Evolutionary conservation across 2,888 invertebrate genomes (phyloP).

Genomic region (Chirona hameri): DNA sequence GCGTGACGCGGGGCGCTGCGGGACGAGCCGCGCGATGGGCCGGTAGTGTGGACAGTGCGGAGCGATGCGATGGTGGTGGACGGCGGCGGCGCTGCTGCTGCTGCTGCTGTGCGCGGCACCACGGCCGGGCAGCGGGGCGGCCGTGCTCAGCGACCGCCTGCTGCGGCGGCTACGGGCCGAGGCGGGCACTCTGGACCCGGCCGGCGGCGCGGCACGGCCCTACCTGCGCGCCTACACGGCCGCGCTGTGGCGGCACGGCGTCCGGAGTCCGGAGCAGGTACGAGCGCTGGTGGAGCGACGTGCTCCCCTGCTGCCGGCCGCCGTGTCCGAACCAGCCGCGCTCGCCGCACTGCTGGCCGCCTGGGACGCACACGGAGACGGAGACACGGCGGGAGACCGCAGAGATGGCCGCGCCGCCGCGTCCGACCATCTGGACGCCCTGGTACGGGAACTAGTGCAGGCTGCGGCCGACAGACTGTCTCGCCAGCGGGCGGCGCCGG

Average conservation of each 20-base stretch:
- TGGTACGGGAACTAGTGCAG: not conserved
- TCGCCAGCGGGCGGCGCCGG: not conserved
- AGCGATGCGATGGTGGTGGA: not conserved
- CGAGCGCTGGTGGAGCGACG: not conserved
- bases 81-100: not conserved
- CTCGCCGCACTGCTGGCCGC: constrained; percentile 7
- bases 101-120: not conserved
- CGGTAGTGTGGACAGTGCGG: not conserved
- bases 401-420: not conserved
- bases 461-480: not conserved
- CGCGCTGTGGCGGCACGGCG: not conserved
- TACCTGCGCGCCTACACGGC: not conserved
- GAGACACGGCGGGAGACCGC: not conserved
- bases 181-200: not conserved
- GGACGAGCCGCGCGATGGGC: not conserved
- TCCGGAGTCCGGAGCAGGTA: not conserved
- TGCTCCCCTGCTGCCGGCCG: not conserved
- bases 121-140: not conserved
- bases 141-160: not conserved
- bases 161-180: not conserved
- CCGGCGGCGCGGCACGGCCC: not conserved
- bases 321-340: not conserved
- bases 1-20: constrained; percentile 23
- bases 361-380: not conserved
- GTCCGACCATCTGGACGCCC: not conserved